Conservation (phyloP, 2,113 vertebrate genomes). For the Rissa tridactyla region DNA sequence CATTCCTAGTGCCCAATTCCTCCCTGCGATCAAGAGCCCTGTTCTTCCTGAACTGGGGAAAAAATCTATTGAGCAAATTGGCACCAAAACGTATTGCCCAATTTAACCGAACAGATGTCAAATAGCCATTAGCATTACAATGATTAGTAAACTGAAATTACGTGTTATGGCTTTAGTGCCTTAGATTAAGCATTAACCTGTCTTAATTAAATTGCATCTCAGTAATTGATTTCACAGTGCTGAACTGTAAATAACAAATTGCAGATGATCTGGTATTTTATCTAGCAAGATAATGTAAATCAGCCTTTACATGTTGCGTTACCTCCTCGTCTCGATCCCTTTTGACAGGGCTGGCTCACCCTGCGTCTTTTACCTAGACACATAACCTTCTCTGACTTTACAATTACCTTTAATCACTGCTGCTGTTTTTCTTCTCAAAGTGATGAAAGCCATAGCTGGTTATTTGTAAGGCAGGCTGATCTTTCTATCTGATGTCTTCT, state of each 20-base stretch:
- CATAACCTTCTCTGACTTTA: not conserved
- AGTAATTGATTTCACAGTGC: slow-evolving; percentile 55
- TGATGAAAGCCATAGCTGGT: not conserved
- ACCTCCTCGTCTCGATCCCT: not conserved
- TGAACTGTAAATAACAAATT: slow-evolving; percentile 55
- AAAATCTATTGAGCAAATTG: not conserved
- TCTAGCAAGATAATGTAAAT: not conserved
- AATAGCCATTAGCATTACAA: slow-evolving; percentile 41
- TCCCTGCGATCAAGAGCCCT: not conserved
- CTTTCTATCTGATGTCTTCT: rapidly evolving
- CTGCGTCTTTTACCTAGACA: not conserved
- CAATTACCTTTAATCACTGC: rapidly evolving
- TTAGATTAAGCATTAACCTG: slow-evolving; percentile 62
- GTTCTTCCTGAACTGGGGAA: not conserved
- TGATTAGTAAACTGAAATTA: slow-evolving; percentile 54
- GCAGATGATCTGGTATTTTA: slow-evolving; percentile 16
- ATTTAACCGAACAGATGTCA: slow-evolving; percentile 52
- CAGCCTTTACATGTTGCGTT: not conserved
- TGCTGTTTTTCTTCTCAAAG: not conserved
- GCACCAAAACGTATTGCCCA: not conserved
- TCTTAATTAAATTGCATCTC: slow-evolving; percentile 58
- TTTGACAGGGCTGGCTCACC: not conserved
- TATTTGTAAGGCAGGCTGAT: not conserved
- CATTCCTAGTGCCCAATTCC: not conserved
- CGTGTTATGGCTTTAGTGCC: slow-evolving; percentile 14